These are phyloP conservation scores for Melospiza georgiana DNA, from an alignment of 2,113 vertebrate genomes.

Conservation along the genomic window DNA sequence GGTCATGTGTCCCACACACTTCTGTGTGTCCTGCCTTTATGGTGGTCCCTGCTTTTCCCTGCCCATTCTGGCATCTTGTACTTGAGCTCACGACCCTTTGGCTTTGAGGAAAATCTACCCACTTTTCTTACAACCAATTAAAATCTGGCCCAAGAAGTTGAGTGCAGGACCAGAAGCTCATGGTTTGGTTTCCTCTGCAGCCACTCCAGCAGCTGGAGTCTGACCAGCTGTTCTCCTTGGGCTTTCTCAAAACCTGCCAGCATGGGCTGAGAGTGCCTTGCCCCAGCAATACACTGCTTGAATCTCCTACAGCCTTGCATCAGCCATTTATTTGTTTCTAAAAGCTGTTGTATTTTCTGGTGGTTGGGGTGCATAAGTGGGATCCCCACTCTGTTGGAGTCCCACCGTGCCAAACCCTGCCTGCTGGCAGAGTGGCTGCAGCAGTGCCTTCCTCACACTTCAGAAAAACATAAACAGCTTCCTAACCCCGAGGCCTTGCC, in stretches of 20 bases:
- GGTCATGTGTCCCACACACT: neutral
- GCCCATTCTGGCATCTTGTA: neutral
- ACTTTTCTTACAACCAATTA: neutral
- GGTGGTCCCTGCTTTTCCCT: neutral
- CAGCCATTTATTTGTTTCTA: neutral
- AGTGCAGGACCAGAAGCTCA: neutral
- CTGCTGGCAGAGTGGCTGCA: accelerated
- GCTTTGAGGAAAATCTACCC: neutral
- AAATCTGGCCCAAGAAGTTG: neutral
- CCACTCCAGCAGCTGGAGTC: neutral
- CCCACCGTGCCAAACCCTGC: neutral
- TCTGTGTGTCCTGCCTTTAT: neutral
- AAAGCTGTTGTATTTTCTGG: neutral
- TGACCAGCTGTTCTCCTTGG: neutral
- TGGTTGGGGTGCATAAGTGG: accelerated
- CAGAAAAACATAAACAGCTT: accelerated
- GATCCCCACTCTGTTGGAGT: neutral
- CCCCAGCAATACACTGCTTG: neutral
- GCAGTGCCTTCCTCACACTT: neutral
- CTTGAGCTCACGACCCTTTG: accelerated
- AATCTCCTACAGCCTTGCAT: neutral
- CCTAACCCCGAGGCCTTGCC: neutral
- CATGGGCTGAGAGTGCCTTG: neutral
- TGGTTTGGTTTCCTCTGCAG: neutral
- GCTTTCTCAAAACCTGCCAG: neutral